Evolutionary conservation across 2,888 invertebrate genomes (phyloP), one percentile per base, ranked within the genome.

Genomic region (Ophioninae sp.): DNA sequence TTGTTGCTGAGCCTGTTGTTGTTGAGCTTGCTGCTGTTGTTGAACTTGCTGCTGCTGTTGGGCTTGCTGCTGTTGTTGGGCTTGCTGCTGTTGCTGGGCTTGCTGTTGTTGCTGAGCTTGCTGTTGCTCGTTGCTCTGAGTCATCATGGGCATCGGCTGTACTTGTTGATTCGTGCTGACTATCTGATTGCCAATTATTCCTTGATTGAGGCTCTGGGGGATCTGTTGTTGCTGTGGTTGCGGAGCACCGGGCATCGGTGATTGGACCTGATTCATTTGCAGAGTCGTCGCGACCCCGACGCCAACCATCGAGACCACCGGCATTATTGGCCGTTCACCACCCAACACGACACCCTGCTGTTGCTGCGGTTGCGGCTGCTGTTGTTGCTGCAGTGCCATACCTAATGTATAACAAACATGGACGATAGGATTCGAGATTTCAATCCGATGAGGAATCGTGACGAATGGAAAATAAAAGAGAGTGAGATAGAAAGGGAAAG

Each of bases 241-340:
- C 13, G 84, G 82, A 17, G 90, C 89, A 8, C 89, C 86, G 23
- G 90, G 81, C 89, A 91, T 91, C 0, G 88, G 86, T 7, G 90
- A 87, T 64, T 89, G 90, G 0, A 91, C 89, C 82, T 91, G 91
- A 85, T 87, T 91, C 90, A 91, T 92, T 80, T 91, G 91, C 68
- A 91, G 88, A 0, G 91, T 86, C 23, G 91, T 89, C 41, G 91
- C 91, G n/a, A 91, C 90, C 0, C 90, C 90, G 37, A 91, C 89
- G n/a, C 91, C 91, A 62, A 91, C 91, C 93, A 96, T 95, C 0
- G 96, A 95, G 0, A 96, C 95, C 0, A 96, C 96, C 0, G 96
- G 96, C 94, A 96, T 93, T 0, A 95, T 94, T 0, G 94, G 94
- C 79, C 95, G 94, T 64, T 94, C 94, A 23, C 93, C 93, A 21